phyloP scores from a whole-genome alignment of 2,797 vertebrate genomes.

The Sebastiscus albofasciatus region DNA sequence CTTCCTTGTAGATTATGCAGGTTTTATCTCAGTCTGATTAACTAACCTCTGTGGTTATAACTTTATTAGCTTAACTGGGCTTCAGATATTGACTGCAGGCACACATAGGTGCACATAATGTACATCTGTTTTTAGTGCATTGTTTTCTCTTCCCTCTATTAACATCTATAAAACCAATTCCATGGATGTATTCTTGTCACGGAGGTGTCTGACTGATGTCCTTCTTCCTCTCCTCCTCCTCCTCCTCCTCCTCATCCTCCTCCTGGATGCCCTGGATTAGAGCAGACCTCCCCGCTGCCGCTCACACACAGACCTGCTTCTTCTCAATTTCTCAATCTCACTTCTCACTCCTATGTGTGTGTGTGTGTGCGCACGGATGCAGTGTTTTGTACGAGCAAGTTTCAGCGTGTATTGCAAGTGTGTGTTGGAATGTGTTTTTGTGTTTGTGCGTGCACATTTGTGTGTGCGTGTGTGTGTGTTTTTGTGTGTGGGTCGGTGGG shows the following conservation, averaged over 20 bases:
- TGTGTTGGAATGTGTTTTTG: constrained; percentile 35
- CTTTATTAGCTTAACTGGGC: background rate
- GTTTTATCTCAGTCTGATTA: background rate
- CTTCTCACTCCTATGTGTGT: constrained; percentile 30
- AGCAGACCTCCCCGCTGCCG: constrained; percentile 62
- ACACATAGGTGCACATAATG: background rate
- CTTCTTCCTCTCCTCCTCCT: constrained; percentile 13
- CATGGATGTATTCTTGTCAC: background rate
- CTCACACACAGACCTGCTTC: constrained; percentile 74
- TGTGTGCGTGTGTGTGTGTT: background rate
- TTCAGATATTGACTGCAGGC: background rate
- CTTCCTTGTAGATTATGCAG: background rate
- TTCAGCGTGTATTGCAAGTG: constrained; percentile 18
- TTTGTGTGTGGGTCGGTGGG: background rate
- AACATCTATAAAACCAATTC: constrained; percentile 4
- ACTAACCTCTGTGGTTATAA: background rate
- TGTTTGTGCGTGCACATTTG: background rate
- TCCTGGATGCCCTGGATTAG: constrained; percentile 54
- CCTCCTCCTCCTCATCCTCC: constrained; percentile 1
- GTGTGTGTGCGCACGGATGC: background rate
- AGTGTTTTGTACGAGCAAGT: constrained; percentile 13
- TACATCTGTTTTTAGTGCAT: background rate
- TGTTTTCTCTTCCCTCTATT: background rate
- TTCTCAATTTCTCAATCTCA: constrained; percentile 65
- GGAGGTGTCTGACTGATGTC: constrained; percentile 28